A percentile compares a stretch with the other conserved stretches of the same genome.
These are phyloP conservation scores for Hydrolagus colliei DNA, from an alignment of 2,797 vertebrate species.

Conservation along the genomic window DNA sequence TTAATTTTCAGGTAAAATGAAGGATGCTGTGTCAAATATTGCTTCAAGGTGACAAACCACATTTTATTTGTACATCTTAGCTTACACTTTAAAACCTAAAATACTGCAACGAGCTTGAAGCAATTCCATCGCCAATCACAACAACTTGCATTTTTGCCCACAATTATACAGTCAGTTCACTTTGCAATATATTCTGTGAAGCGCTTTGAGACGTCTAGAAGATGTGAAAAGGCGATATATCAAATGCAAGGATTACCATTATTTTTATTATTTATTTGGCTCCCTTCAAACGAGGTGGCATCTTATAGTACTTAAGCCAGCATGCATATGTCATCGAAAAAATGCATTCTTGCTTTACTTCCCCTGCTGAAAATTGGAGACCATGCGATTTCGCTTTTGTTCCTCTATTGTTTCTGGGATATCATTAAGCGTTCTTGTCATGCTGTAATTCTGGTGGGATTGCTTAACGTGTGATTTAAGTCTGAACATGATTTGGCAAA, in stretches of 20 bases:
- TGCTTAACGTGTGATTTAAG: neutral
- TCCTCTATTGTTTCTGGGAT: neutral
- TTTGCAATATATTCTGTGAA: too few species aligned
- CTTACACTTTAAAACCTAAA: neutral
- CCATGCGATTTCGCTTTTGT: neutral
- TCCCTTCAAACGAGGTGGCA: too few species aligned
- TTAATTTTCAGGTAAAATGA: neutral
- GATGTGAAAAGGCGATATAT: too few species aligned
- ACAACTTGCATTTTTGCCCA: too few species aligned
- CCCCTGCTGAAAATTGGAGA: neutral
- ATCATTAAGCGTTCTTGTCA: neutral
- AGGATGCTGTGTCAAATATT: neutral
- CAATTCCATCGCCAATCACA: neutral
- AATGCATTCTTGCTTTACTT: neutral
- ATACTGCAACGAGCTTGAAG: neutral
- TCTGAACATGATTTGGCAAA: conserved; percentile 5
- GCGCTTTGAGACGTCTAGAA: too few species aligned
- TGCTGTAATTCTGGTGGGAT: neutral
- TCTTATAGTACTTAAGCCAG: too few species aligned
- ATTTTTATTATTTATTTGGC: too few species aligned
- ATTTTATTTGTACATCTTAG: neutral
- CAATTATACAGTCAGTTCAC: too few species aligned
- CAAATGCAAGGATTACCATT: too few species aligned
- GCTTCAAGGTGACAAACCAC: neutral
- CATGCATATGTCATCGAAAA: neutral